Conservation (phyloP, 2,888 invertebrate species). For the Euproctis similis region DNA sequence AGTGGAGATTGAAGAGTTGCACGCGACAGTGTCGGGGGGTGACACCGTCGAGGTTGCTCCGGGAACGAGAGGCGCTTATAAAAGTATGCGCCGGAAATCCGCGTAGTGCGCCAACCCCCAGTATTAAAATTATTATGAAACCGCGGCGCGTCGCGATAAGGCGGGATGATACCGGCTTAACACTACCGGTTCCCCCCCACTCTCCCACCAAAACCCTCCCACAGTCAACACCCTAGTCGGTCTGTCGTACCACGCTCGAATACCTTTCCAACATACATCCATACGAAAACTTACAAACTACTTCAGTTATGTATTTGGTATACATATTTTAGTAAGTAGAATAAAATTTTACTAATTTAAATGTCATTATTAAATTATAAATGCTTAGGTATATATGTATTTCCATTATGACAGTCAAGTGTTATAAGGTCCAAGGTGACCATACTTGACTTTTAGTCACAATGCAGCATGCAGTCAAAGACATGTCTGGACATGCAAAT, state of each 20-base stretch:
- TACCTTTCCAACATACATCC: constrained; percentile 58
- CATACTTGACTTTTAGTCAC: too few relatives aligned
- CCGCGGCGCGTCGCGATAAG: constrained; percentile 54
- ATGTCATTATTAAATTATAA: too few relatives aligned
- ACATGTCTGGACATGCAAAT: too few relatives aligned
- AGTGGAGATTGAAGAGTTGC: constrained; percentile 46
- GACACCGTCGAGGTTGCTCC: constrained; percentile 38
- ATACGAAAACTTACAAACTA: constrained; percentile 48
- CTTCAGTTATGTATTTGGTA: constrained; percentile 55
- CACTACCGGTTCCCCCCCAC: constrained; percentile 33
- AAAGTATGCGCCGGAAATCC: constrained; percentile 54
- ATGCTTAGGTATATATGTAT: too few relatives aligned
- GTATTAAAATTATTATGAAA: constrained; percentile 75
- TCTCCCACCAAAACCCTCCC: constrained; percentile 18
- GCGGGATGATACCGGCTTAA: constrained; percentile 64
- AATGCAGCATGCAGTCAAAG: too few relatives aligned
- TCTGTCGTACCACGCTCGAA: constrained; percentile 59
- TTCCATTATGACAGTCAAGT: too few relatives aligned
- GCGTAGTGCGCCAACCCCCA: constrained; percentile 33
- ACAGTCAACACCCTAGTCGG: constrained; percentile 32
- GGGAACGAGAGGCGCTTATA: constrained; percentile 52
- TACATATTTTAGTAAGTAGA: too few relatives aligned
- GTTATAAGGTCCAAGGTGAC: too few relatives aligned
- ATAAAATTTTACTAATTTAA: too few relatives aligned
- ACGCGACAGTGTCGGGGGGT: constrained; percentile 60